Evolutionary conservation across 2,888 invertebrate genomes (phyloP).

Genomic region (Cerastis leucographa): DNA sequence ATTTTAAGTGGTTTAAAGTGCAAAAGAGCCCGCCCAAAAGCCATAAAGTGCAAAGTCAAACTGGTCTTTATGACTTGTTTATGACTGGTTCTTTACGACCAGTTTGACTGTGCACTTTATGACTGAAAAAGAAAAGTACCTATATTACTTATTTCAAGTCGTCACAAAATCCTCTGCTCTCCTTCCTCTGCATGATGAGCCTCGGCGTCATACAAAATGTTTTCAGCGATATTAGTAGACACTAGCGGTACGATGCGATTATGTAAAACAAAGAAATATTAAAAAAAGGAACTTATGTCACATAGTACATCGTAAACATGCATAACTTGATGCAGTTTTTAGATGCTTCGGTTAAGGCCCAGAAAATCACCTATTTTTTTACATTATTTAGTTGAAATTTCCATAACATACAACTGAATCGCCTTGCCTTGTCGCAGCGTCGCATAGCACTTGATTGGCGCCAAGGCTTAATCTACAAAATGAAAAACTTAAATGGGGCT

Average conservation of each 20-base stretch:
- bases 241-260: background rate
- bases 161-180: background rate
- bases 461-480: conserved; percentile 35
- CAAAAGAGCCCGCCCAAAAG: background rate
- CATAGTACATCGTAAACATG: background rate
- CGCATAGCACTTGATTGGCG: background rate
- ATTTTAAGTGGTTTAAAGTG: background rate
- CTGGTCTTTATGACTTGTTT: too few species aligned
- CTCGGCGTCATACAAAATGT: background rate
- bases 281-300: background rate
- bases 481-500: conserved; percentile 19
- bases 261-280: background rate
- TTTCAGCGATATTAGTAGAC: background rate
- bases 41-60: too few species aligned
- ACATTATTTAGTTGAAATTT: background rate
- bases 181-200: background rate
- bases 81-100: background rate
- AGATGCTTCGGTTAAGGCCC: background rate
- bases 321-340: background rate
- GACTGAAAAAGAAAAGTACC: background rate
- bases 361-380: background rate
- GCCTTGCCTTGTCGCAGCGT: background rate
- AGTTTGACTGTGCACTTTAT: conserved; percentile 4
- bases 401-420: background rate
- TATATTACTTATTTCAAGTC: background rate